phyloP scores from a whole-genome alignment of 2,113 vertebrate genomes.

The Puffinus mauretanicus region DNA sequence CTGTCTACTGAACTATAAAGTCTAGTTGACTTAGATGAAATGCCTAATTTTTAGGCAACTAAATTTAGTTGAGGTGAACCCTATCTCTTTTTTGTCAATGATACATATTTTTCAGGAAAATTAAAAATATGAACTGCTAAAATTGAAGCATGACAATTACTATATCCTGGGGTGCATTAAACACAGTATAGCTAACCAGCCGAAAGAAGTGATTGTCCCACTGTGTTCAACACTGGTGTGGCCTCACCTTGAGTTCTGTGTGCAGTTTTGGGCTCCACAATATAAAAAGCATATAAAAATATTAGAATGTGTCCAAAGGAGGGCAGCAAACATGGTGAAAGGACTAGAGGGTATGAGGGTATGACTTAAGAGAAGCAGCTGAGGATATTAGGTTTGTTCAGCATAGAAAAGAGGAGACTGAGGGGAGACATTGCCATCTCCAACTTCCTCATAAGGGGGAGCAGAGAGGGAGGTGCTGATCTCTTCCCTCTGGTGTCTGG shows the following conservation, averaged over 20 bases:
- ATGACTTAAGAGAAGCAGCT: not conserved
- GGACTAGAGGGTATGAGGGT: not conserved
- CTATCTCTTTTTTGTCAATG: not conserved
- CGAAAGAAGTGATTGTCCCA: not conserved
- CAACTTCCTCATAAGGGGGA: accelerated
- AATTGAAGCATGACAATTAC: not conserved
- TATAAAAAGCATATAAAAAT: not conserved
- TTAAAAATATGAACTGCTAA: not conserved
- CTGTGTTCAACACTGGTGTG: not conserved
- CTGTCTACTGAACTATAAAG: not conserved
- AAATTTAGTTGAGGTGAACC: not conserved
- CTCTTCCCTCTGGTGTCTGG: not conserved
- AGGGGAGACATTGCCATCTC: not conserved
- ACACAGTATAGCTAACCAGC: not conserved
- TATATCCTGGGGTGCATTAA: not conserved
- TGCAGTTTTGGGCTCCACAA: not conserved
- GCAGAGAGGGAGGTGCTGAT: not conserved
- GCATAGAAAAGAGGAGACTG: not conserved
- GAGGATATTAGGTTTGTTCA: not conserved
- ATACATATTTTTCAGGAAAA: not conserved
- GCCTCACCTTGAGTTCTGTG: not conserved
- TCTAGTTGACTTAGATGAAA: not conserved
- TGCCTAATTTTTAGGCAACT: not conserved
- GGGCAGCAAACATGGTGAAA: not conserved
- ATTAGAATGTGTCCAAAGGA: not conserved